Percentiles rank a stretch among this genome's conserved stretches.
Conservation (phyloP, 2,113 vertebrate species). For the Carassius auratus region DNA sequence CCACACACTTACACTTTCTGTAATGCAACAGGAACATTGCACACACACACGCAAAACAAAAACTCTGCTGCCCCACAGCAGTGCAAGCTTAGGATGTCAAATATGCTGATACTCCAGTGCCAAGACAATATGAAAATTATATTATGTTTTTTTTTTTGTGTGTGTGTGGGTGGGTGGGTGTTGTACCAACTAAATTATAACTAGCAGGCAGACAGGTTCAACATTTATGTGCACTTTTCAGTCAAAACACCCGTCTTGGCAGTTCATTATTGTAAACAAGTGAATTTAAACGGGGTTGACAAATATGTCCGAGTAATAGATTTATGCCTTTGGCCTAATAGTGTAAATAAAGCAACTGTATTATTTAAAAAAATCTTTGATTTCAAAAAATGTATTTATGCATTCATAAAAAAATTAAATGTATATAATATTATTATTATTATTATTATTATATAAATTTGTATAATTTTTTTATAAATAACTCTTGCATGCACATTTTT, state of each 20-base stretch:
- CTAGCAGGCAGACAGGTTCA: neutral
- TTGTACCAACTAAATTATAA: neutral
- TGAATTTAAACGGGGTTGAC: neutral
- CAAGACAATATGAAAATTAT: too few species aligned
- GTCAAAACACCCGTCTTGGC: neutral
- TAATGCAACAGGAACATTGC: neutral
- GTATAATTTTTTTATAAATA: neutral
- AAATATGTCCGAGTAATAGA: neutral
- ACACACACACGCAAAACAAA: constrained; percentile 9
- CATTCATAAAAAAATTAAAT: too few species aligned
- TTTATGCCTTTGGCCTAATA: neutral
- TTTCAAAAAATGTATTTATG: too few species aligned
- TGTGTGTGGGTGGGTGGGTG: too few species aligned
- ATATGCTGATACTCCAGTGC: too few species aligned
- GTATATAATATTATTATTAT: too few species aligned
- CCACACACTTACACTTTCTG: neutral
- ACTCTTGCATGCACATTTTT: neutral
- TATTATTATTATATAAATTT: too few species aligned
- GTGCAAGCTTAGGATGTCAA: constrained; percentile 13
- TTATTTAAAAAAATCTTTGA: too few species aligned
- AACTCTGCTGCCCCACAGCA: constrained; percentile 29
- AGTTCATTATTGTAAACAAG: neutral
- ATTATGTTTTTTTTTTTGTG: too few species aligned
- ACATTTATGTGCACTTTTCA: neutral
- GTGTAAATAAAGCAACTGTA: neutral